A percentile compares a stretch with the other conserved stretches of the same genome.
phyloP scores from a whole-genome alignment of 2,888 invertebrate species.

The Acleris emargana region DNA sequence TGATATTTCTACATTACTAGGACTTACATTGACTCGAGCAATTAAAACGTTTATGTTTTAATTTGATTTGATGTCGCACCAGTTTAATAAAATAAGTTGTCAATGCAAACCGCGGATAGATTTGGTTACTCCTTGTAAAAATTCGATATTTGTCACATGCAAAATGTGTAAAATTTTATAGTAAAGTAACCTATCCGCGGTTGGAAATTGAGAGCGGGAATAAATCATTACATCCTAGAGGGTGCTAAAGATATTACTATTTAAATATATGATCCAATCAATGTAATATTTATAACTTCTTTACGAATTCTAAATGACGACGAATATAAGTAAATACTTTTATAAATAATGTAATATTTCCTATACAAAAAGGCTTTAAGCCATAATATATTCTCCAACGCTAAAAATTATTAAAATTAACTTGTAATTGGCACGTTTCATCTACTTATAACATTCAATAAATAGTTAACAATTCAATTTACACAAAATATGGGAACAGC shows the following conservation, averaged over 20 bases:
- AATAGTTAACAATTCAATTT: constrained; percentile 16
- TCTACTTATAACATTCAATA: constrained; percentile 33
- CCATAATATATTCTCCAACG: constrained; percentile 25
- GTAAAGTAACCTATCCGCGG: too few relatives aligned
- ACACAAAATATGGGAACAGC: constrained; percentile 17
- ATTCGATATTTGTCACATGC: too few relatives aligned
- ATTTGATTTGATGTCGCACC: too few relatives aligned
- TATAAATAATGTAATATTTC: constrained; percentile 29
- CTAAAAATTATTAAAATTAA: constrained; percentile 32
- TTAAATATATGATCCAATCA: constrained; percentile 16
- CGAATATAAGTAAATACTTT: constrained; percentile 19
- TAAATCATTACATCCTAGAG: constrained; percentile 6
- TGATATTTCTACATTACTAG: too few relatives aligned
- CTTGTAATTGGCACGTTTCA: constrained; percentile 35
- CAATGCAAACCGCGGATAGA: too few relatives aligned
- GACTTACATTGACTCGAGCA: too few relatives aligned
- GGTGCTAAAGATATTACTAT: neutral
- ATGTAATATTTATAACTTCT: constrained; percentile 16
- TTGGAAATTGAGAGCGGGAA: too few relatives aligned
- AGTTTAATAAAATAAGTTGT: too few relatives aligned
- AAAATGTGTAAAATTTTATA: too few relatives aligned
- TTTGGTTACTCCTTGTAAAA: too few relatives aligned
- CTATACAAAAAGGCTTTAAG: constrained; percentile 29
- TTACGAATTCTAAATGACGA: constrained; percentile 9
- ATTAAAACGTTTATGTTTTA: too few relatives aligned